Evolutionary conservation across 2,113 vertebrate genomes (phyloP).

Genomic region (Sinocyclocheilus anshuiensis): DNA sequence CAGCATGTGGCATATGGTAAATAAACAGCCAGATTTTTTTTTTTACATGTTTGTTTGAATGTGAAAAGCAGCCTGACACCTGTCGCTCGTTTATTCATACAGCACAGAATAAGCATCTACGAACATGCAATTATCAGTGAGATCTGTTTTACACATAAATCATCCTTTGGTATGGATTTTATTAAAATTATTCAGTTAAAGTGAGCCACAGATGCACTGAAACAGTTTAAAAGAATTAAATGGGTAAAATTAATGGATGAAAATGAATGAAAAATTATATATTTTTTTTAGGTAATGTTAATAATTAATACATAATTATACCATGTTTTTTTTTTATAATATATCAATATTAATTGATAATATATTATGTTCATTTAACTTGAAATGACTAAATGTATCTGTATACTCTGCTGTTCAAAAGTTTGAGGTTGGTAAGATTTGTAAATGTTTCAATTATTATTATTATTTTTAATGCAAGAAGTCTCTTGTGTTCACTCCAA

Average conservation of each 20-base stretch:
- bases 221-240: not conserved
- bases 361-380: too few relatives aligned
- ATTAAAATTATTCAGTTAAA: too few relatives aligned
- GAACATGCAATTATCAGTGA: not conserved
- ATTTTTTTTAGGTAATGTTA: not conserved
- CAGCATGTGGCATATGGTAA: slow-evolving; percentile 29
- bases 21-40: slow-evolving; percentile 1
- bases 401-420: too few relatives aligned
- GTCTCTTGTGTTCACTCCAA: not conserved
- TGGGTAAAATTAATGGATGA: not conserved
- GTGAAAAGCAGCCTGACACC: not conserved
- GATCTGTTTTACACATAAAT: not conserved
- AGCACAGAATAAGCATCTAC: not conserved
- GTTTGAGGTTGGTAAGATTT: too few relatives aligned
- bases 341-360: too few relatives aligned
- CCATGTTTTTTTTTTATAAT: not conserved
- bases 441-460: too few relatives aligned
- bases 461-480: too few relatives aligned
- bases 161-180: not conserved
- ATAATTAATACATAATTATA: not conserved
- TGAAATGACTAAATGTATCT: too few relatives aligned
- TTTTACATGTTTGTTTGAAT: not conserved
- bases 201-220: not conserved
- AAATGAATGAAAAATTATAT: too few relatives aligned
- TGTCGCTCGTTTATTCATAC: not conserved